These are phyloP conservation scores for Agrotis puta DNA, from an alignment of 2,888 invertebrate species.

Conservation along the genomic window DNA sequence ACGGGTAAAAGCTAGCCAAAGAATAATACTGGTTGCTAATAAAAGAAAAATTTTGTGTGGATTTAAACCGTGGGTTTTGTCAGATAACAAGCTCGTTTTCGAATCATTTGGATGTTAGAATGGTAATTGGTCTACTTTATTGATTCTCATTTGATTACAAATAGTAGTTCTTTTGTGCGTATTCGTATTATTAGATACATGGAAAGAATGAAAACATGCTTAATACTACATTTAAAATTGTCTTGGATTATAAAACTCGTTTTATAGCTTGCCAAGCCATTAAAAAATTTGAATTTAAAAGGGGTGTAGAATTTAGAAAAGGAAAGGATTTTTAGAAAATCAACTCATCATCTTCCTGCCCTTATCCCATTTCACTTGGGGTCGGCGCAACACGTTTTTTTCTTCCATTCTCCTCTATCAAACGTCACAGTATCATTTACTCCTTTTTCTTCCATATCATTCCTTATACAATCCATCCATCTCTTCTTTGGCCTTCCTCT, in stretches of 20 bases:
- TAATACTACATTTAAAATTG: background rate
- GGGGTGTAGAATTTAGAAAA: no score
- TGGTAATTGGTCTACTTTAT: slow-evolving; percentile 10
- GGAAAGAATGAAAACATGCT: background rate
- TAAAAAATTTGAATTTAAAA: no score
- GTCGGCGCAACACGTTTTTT: no score
- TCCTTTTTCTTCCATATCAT: no score
- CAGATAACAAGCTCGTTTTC: slow-evolving; percentile 9
- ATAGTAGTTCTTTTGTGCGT: background rate
- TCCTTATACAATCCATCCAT: no score
- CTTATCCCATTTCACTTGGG: no score
- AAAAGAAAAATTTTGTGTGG: slow-evolving; percentile 33
- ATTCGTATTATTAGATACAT: background rate
- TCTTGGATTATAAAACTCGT: background rate
- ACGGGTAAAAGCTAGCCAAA: slow-evolving; percentile 6
- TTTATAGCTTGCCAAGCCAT: background rate
- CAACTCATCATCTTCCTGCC: no score
- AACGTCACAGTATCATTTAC: no score
- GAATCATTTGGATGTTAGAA: slow-evolving; percentile 18
- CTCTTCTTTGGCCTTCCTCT: no score
- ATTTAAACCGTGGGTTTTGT: slow-evolving; percentile 23
- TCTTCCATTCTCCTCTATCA: no score
- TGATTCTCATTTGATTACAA: slow-evolving; percentile 8
- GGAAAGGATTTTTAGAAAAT: no score
- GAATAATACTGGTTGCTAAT: slow-evolving; percentile 50